Conservation (phyloP, 2,888 invertebrate species). For the Sialis lutaria region DNA sequence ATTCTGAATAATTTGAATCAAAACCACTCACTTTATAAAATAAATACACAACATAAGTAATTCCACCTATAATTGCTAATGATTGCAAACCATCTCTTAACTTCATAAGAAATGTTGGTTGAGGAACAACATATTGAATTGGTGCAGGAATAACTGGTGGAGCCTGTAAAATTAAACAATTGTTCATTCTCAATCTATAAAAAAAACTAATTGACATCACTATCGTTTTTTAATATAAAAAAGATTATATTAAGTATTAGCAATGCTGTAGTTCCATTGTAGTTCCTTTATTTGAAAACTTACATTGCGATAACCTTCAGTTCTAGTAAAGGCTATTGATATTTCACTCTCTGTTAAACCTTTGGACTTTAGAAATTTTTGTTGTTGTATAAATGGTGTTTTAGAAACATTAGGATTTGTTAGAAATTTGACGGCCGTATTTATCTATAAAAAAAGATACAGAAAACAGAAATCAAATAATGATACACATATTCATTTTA, state of each 20-base stretch:
- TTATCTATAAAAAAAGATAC: constrained; percentile 37
- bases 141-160: no score
- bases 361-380: constrained; percentile 59
- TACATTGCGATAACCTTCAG: constrained; percentile 20
- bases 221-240: no score
- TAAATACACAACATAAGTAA: constrained; percentile 61
- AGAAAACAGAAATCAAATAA: background rate
- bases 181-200: no score
- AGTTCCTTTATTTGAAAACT: background rate
- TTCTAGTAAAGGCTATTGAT: constrained; percentile 51
- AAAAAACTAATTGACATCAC: no score
- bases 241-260: no score
- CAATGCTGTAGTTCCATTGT: background rate
- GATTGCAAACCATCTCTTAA: constrained; percentile 55
- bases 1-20: no score
- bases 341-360: constrained; percentile 63
- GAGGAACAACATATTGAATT: constrained; percentile 12
- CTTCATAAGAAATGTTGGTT: constrained; percentile 27
- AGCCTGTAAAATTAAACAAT: no score
- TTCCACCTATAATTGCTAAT: constrained; percentile 56
- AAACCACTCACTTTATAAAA: constrained; percentile 52
- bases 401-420: constrained; percentile 68
- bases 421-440: constrained; percentile 72
- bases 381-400: constrained; percentile 60
- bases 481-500: background rate